Conservation (phyloP, 2,113 vertebrate genomes). For the Corythornis vintsioides region DNA sequence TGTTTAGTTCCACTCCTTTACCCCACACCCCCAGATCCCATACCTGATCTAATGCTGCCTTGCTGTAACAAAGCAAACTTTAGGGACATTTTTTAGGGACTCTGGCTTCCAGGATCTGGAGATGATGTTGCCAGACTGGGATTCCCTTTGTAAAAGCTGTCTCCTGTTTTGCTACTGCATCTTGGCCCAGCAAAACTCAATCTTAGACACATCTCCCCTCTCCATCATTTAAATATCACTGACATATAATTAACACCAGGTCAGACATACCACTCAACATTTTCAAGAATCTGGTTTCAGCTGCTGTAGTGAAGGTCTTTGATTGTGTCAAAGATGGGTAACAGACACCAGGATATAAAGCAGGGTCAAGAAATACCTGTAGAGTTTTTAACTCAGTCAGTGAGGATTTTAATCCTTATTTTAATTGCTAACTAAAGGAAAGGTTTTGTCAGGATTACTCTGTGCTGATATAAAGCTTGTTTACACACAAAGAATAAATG, state of each 20-base stretch:
- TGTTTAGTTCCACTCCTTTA: not conserved
- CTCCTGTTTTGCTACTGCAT: slow-evolving; percentile 26
- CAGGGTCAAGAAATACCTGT: not conserved
- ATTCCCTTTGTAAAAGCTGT: not conserved
- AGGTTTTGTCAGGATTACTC: not conserved
- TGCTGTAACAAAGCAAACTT: not conserved
- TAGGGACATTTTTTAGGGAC: not conserved
- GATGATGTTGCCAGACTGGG: not conserved
- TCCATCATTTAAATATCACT: slow-evolving; percentile 35
- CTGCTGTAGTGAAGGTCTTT: not conserved
- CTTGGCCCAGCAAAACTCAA: not conserved
- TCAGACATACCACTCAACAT: slow-evolving; percentile 38
- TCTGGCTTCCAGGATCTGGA: not conserved
- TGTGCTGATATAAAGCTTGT: not conserved
- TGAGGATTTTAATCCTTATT: not conserved
- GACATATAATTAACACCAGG: slow-evolving; percentile 50
- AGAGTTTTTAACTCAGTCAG: not conserved
- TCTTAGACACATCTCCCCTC: slow-evolving; percentile 6
- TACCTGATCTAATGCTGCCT: not conserved
- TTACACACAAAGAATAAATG: not conserved
- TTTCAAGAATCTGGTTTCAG: slow-evolving; percentile 49
- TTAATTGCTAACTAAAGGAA: not conserved
- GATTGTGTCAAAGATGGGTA: not conserved
- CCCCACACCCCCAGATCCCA: not conserved
- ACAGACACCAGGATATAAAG: slow-evolving; percentile 10